Conservation (phyloP, 2,888 invertebrate species). For the Chirona hameri region DNA sequence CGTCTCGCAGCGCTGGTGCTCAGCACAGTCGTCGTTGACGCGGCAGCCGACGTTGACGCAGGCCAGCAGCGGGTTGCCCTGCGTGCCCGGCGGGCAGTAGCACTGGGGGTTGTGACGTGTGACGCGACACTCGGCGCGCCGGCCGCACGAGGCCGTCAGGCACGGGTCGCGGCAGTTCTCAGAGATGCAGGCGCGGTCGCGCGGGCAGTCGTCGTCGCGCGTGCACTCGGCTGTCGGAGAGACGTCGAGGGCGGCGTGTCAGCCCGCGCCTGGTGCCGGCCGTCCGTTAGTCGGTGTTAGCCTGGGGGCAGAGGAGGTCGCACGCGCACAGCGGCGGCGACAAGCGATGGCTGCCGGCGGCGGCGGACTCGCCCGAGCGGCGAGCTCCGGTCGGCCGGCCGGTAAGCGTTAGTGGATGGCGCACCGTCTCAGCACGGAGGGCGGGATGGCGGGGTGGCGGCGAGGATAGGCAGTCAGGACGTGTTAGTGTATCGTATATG, state of each 20-base stretch:
- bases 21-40: conserved; percentile 65
- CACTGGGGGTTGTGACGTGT: conserved; percentile 43
- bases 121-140: conserved; percentile 41
- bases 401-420: conserved; percentile 7
- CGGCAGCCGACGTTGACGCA: conserved; percentile 69
- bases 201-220: conserved; percentile 42
- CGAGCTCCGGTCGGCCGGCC: neutral
- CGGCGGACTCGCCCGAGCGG: neutral
- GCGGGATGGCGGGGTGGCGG: neutral
- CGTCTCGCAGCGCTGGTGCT: conserved; percentile 68
- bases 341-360: neutral
- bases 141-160: conserved; percentile 37
- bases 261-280: neutral
- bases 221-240: conserved; percentile 52
- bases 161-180: conserved; percentile 66
- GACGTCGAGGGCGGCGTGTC: neutral
- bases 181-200: conserved; percentile 46
- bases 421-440: neutral
- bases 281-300: neutral
- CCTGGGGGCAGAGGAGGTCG: neutral
- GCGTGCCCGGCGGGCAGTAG: conserved; percentile 68
- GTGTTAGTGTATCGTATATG: neutral
- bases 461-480: neutral
- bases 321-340: neutral
- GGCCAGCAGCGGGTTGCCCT: conserved; percentile 74